These are phyloP conservation scores for Balanococcus diminutus DNA, from an alignment of 2,888 invertebrate species.

Conservation along the genomic window DNA sequence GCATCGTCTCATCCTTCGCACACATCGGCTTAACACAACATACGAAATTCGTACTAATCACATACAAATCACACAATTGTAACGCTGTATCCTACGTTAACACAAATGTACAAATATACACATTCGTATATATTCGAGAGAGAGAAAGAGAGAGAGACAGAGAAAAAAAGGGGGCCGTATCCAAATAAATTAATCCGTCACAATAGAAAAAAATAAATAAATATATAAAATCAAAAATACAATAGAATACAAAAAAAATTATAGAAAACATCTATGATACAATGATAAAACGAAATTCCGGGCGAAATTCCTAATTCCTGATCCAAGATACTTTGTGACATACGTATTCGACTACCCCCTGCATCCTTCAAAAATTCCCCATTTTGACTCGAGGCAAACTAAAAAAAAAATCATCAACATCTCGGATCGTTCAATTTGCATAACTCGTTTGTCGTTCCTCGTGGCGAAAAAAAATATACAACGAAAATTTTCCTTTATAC, in stretches of 20 bases:
- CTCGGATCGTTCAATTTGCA: not conserved
- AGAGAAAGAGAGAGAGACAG: no score
- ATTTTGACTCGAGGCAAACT: not conserved
- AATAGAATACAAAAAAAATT: constrained; percentile 32
- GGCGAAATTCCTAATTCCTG: not conserved
- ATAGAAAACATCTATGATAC: constrained; percentile 34
- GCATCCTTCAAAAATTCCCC: not conserved
- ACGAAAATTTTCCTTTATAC: not conserved
- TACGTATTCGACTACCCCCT: not conserved
- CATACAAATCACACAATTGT: constrained; percentile 25
- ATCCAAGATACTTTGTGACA: constrained; percentile 13
- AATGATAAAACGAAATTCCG: constrained; percentile 20
- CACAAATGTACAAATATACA: constrained; percentile 6
- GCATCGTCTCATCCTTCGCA: not conserved
- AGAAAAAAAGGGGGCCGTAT: not conserved
- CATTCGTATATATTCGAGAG: not conserved
- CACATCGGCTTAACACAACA: not conserved
- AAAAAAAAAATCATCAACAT: not conserved
- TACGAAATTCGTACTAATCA: constrained; percentile 1
- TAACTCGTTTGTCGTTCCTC: not conserved
- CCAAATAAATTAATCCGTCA: constrained; percentile 12
- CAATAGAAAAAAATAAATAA: constrained; percentile 15
- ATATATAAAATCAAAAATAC: constrained; percentile 22
- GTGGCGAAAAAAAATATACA: not conserved
- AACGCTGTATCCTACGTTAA: constrained; percentile 25